phyloP scores from a whole-genome alignment of 1,140 invertebrate genomes.

The Drosophila obscura region DNA sequence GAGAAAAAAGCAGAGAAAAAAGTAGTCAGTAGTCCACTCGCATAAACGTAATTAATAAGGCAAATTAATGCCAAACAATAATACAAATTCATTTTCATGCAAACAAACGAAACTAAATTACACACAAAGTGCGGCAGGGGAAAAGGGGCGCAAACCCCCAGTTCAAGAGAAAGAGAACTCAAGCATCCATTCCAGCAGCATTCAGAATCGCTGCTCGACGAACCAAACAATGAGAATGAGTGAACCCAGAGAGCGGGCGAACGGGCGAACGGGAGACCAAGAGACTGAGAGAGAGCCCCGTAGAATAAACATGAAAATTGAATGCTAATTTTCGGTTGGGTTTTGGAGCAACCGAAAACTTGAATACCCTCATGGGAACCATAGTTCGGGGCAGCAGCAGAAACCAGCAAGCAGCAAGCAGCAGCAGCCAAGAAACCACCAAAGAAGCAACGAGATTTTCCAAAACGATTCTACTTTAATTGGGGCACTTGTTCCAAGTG shows the following conservation, averaged over 20 bases:
- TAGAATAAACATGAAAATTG: slow-evolving; percentile 47
- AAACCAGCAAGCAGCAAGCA: too few species aligned
- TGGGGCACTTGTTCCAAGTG: slow-evolving; percentile 4
- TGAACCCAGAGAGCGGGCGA: too few species aligned
- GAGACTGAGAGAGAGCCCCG: too few species aligned
- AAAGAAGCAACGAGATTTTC: too few species aligned
- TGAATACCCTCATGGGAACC: slow-evolving; percentile 51
- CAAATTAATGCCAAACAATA: slow-evolving; percentile 82
- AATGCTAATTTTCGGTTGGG: slow-evolving; percentile 49
- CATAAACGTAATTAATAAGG: slow-evolving; percentile 83
- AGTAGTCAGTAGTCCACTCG: slow-evolving; percentile 32
- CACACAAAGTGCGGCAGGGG: slow-evolving; percentile 60
- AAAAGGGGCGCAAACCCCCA: slow-evolving; percentile 3
- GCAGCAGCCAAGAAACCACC: too few species aligned
- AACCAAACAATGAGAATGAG: too few species aligned
- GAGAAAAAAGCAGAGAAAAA: slow-evolving; percentile 13
- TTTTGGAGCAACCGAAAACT: slow-evolving; percentile 43
- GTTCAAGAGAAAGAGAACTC: neutral
- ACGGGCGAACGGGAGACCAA: too few species aligned
- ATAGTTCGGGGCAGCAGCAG: slow-evolving; percentile 1
- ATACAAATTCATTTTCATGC: slow-evolving; percentile 82
- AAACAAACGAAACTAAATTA: slow-evolving; percentile 79
- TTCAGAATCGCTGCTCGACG: too few species aligned
- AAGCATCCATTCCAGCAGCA: too few species aligned
- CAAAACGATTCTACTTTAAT: slow-evolving; percentile 33